Evolutionary conservation across 2,888 invertebrate species (phyloP), one percentile per base, ranked within the genome.

Genomic region (Papilio gigon): DNA sequence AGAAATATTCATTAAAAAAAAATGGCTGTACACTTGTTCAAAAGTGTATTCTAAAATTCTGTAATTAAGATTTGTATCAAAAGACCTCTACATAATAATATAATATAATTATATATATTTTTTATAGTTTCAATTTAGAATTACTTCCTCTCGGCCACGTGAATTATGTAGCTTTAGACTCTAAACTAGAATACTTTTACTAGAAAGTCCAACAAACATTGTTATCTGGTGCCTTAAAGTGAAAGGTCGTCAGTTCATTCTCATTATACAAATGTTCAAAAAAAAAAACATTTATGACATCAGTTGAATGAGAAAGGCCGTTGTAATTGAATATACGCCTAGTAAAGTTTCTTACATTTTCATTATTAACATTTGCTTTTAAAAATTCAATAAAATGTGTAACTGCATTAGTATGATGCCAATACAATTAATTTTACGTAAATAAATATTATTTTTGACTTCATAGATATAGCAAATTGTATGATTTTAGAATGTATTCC

Each of bases 241-340:
- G 50, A 50, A 50, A 50, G 50, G 50, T 50, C 12, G 50, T 25
- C 12, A 25, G 50, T 50, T 50, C 4, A 30, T 30, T 12, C 56
- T 64, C 14, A 58, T 47, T 60, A 50, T 40, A 58, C 25, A 27
- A 44, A 27, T 56, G 14, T 37, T 44, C n/a, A n/a, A n/a, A n/a
- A n/a, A n/a, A n/a, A n/a, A 37, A 47, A 65, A 71, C 35, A 47
- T n/a, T 56, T 44, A 63, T 27, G 25, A 40, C 22, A 20, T 20
- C 37, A 3, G 60, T 25, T n/a, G n/a, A 27, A 61, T 25, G 42
- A n/a, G 61, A 61, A 59, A 59, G 35, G 59, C 59, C 17, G 53
- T 53, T 25, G 11, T 17, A 25, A 53, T n/a, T n/a, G 12, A 53
- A 53, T 11, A 25, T 4, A 22, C 25, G 25, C 25, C 20, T 25